Conservation (phyloP, 2,113 vertebrate genomes). For the Holacanthus passer region DNA sequence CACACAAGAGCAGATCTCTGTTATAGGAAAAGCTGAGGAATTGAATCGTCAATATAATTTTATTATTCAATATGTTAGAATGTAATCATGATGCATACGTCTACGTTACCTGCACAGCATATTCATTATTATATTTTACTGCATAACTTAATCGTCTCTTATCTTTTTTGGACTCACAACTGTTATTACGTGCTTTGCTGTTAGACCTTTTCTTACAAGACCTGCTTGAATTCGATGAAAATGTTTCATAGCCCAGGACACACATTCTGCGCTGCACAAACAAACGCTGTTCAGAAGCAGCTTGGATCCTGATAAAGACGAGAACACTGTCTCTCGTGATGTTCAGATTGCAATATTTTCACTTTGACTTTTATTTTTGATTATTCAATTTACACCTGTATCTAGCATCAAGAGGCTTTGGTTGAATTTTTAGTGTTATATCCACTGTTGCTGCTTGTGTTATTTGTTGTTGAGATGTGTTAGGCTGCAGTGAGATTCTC, state of each 20-base stretch:
- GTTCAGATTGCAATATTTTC: conserved; percentile 1
- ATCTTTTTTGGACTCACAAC: not conserved
- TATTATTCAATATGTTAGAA: not conserved
- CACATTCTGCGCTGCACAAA: not conserved
- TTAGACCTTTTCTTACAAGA: not conserved
- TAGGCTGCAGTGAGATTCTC: not conserved
- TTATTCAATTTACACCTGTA: not conserved
- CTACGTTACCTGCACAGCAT: not conserved
- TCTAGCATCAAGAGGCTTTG: not conserved
- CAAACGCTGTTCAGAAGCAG: not conserved
- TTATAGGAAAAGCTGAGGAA: not conserved
- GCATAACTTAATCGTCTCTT: not conserved
- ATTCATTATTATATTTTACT: not conserved
- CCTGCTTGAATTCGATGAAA: not conserved
- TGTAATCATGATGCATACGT: not conserved
- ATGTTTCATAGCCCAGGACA: not conserved
- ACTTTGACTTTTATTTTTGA: not conserved
- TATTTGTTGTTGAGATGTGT: not conserved
- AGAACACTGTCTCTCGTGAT: not conserved
- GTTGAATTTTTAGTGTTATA: not conserved
- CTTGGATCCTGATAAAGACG: not conserved
- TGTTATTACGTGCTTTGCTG: not conserved
- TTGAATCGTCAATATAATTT: not conserved
- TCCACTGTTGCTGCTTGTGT: not conserved
- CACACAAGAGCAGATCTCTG: not conserved